phyloP scores from a whole-genome alignment of 2,888 invertebrate genomes.

The Tolmerus cingulatus region DNA sequence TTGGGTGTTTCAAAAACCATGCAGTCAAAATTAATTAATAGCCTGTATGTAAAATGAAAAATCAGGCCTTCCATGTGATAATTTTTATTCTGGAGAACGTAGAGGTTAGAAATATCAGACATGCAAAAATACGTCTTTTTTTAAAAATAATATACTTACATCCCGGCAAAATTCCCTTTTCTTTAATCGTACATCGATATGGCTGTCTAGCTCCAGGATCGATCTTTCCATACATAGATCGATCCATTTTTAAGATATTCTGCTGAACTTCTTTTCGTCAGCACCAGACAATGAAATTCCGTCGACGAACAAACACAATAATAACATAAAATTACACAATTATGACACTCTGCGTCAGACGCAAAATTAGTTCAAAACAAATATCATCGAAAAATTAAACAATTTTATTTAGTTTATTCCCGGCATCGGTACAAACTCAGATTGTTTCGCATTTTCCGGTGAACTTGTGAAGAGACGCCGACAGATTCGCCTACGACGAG shows the following conservation, averaged over 20 bases:
- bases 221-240: constrained; percentile 90
- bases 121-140: background rate
- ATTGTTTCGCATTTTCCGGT: constrained; percentile 22
- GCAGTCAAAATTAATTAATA: too few species aligned
- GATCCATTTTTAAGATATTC: constrained; percentile 71
- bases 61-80: too few species aligned
- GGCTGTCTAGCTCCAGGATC: constrained; percentile 85
- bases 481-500: background rate
- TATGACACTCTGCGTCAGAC: background rate
- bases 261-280: background rate
- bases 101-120: background rate
- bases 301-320: background rate
- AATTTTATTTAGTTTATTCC: constrained; percentile 22
- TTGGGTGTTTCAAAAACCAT: too few species aligned
- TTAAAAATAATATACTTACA: constrained; percentile 71
- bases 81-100: background rate
- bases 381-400: background rate
- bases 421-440: background rate
- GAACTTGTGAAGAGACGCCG: constrained; percentile 7
- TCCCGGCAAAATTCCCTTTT: constrained; percentile 84
- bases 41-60: too few species aligned
- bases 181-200: constrained; percentile 81
- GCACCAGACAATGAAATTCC: background rate
- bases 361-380: constrained; percentile 4
- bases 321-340: background rate